A percentile compares a stretch with the other conserved stretches of the same genome.
These are phyloP conservation scores for Aplochiton taeniatus DNA, from an alignment of 2,797 vertebrate species.

Conservation along the genomic window DNA sequence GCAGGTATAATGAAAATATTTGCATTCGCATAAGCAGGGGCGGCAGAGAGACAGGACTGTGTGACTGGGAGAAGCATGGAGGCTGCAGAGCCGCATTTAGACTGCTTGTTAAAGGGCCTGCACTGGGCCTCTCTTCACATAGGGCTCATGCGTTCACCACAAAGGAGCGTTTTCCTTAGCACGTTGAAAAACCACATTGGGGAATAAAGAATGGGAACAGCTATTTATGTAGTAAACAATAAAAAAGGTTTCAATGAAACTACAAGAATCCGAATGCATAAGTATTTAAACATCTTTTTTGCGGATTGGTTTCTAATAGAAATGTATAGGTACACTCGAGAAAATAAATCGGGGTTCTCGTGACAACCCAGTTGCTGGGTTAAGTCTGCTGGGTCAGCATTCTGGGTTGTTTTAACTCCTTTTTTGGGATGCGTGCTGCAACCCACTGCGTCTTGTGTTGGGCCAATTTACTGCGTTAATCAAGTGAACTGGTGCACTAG, in stretches of 20 bases:
- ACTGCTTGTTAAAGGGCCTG: conserved; percentile 35
- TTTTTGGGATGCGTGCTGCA: no score
- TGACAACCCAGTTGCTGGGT: no score
- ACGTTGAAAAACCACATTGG: conserved; percentile 14
- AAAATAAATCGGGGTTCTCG: no score
- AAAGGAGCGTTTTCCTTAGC: conserved; percentile 33
- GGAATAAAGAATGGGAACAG: conserved; percentile 17
- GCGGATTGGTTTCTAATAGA: no score
- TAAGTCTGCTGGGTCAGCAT: no score
- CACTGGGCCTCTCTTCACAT: conserved; percentile 1
- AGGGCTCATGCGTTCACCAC: conserved; percentile 33
- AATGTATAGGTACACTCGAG: no score
- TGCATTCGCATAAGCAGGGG: conserved; percentile 43
- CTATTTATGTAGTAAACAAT: conserved; percentile 15
- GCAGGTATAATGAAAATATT: conserved; percentile 58
- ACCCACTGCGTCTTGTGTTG: no score
- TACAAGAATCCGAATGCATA: conserved; percentile 13
- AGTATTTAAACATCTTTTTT: conserved; percentile 1
- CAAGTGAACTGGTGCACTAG: no score
- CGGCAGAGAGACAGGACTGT: conserved; percentile 26
- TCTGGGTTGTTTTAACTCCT: no score
- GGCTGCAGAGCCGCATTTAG: conserved; percentile 32
- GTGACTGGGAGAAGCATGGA: conserved; percentile 31
- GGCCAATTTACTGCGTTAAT: no score
- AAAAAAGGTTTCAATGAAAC: conserved; percentile 18